Percentiles rank a stretch among this genome's conserved stretches.
Evolutionary conservation across 2,888 invertebrate species (phyloP).

Genomic region (Pardosa pseudoannulata): DNA sequence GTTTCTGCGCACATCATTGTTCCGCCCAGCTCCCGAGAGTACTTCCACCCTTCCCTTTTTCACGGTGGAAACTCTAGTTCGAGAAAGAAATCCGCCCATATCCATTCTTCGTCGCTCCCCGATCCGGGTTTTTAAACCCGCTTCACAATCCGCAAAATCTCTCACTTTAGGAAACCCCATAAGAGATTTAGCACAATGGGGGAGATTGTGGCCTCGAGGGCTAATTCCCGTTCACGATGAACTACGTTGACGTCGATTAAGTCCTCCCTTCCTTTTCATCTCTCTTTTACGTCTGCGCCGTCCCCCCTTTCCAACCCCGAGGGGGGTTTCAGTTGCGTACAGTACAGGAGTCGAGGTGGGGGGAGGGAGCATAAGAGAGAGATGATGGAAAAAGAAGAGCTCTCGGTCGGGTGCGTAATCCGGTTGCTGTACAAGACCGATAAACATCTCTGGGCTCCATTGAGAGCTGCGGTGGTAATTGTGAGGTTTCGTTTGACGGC

Average conservation of each 20-base stretch:
- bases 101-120: conserved; percentile 13
- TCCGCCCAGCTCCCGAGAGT: neutral
- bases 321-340: neutral
- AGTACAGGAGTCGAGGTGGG: too few species aligned
- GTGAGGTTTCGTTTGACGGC: conserved; percentile 61
- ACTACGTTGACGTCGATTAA: conserved; percentile 69
- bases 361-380: conserved; percentile 5
- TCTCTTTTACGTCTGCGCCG: conserved; percentile 5
- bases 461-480: conserved; percentile 41
- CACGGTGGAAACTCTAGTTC: too few species aligned
- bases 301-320: too few species aligned
- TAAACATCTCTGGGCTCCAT: conserved; percentile 58
- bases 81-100: too few species aligned
- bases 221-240: conserved; percentile 67
- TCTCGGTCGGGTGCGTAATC: conserved; percentile 31
- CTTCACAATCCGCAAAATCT: conserved; percentile 63
- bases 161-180: conserved; percentile 55
- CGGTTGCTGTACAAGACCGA: conserved; percentile 70
- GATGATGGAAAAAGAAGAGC: neutral
- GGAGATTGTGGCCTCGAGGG: conserved; percentile 43
- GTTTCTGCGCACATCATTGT: neutral
- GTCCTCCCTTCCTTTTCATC: conserved; percentile 26
- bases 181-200: conserved; percentile 63
- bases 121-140: conserved; percentile 38
- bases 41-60: neutral